Evolutionary conservation across 2,113 vertebrate genomes (phyloP), one percentile per base, ranked within the genome.

Genomic region (Dicerorhinus sumatrensis): DNA sequence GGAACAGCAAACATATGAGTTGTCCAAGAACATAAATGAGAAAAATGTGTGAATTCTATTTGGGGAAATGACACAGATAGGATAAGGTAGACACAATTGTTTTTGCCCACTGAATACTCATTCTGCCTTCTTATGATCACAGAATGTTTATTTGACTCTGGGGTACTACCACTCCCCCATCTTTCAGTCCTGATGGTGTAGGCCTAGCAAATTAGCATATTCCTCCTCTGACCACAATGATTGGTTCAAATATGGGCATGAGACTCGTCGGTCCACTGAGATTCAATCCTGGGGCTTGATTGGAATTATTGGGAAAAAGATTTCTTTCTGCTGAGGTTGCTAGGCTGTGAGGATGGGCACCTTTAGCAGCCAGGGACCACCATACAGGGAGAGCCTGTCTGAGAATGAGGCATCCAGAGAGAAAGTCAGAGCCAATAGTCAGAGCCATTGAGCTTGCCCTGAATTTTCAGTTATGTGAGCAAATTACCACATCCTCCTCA

Each of bases 21-120:
- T 62, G 29, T 65, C 46, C 17, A 91, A 60, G 33, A 72, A 94
- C 42, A 13, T 70, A 84, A 83, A 75, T 86, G n/a, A 90, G 51
- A 81, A 83, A 91, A 90, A 62, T 33, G 42, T 70, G 21, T 96
- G 63, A 94, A 75, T 96, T 84, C 36, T 91, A 54, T 33, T n/a
- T 94, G 14, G 65, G 42, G 60, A 94, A 93, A 77, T 76, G 63
- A 79, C 12, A 62, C 51, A 80, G 33, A 42, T 18, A 93, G 23
- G 9, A 21, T 72, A 87, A 96, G 33, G 17, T 33, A 93, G 67
- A 36, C 21, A 51, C 0, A 29, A 3, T 25, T 77, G 1, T 87
- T 92, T 76, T 92, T 81, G 42, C 6, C 33, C 29, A 86, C 13
- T 76, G 51, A 20, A 20, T 56, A 56, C 18, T 39, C 12, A 65